phyloP scores from a whole-genome alignment of 2,888 invertebrate species.

The Rhimphoctona megacephalus region DNA sequence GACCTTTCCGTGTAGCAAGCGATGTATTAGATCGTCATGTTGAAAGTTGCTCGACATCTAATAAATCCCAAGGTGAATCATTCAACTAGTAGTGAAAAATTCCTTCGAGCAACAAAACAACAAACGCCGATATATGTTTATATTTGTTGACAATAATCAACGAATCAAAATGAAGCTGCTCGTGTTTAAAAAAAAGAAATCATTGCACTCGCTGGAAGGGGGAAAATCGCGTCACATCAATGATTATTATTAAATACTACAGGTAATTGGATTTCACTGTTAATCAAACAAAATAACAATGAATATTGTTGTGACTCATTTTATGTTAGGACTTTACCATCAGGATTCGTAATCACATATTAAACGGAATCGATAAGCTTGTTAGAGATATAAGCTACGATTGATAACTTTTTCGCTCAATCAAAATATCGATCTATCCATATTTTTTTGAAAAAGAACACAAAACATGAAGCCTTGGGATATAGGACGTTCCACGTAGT shows the following conservation, averaged over 20 bases:
- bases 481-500: conserved; percentile 8
- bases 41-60: background rate
- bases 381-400: background rate
- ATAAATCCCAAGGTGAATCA: conserved; percentile 22
- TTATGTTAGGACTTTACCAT: background rate
- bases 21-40: background rate
- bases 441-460: conserved; percentile 7
- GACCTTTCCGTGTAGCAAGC: conserved; percentile 29
- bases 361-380: background rate
- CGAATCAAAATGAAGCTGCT: background rate
- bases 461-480: conserved; percentile 2
- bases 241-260: no score
- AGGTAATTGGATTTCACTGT: no score
- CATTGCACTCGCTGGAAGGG: no score
- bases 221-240: no score
- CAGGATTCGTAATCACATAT: background rate
- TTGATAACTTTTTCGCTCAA: conserved; percentile 30
- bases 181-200: background rate
- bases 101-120: background rate
- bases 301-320: background rate
- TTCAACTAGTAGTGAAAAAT: conserved; percentile 10
- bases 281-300: background rate
- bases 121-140: background rate
- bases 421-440: conserved; percentile 3
- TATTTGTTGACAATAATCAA: background rate